Conservation (phyloP, 2,797 vertebrate species). For the Adrianichthys oophorus region DNA sequence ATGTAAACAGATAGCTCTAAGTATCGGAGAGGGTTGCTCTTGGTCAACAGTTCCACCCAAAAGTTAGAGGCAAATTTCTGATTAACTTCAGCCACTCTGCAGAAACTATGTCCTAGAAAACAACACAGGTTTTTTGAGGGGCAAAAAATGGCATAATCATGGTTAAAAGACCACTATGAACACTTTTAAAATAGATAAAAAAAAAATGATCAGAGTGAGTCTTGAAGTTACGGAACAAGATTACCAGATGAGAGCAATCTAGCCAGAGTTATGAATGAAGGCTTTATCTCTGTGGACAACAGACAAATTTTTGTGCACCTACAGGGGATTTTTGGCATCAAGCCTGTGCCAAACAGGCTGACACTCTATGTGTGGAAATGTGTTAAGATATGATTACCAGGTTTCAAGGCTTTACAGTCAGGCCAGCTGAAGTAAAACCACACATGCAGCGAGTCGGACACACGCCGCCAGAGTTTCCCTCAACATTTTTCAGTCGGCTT, state of each 20-base stretch:
- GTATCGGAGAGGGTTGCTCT: too few species aligned
- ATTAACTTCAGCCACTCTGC: too few species aligned
- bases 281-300: conserved; percentile 49
- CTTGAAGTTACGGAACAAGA: conserved; percentile 40
- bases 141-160: too few species aligned
- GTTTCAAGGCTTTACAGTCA: conserved; percentile 34
- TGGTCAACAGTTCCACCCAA: too few species aligned
- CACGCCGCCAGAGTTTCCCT: conserved; percentile 31
- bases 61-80: too few species aligned
- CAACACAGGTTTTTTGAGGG: too few species aligned
- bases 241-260: conserved; percentile 41
- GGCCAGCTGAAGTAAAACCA: conserved; percentile 50
- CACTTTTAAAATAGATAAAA: neutral
- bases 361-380: conserved; percentile 55
- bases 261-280: conserved; percentile 55
- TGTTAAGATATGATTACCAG: conserved; percentile 56
- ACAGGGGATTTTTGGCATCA: conserved; percentile 40
- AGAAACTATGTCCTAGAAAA: too few species aligned
- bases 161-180: too few species aligned
- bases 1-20: too few species aligned
- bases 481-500: conserved; percentile 20
- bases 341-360: conserved; percentile 58
- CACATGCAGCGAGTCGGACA: conserved; percentile 41
- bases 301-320: conserved; percentile 37
- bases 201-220: neutral